Evolutionary conservation across 2,113 vertebrate species (phyloP).

Genomic region (Mastomys natalensis): DNA sequence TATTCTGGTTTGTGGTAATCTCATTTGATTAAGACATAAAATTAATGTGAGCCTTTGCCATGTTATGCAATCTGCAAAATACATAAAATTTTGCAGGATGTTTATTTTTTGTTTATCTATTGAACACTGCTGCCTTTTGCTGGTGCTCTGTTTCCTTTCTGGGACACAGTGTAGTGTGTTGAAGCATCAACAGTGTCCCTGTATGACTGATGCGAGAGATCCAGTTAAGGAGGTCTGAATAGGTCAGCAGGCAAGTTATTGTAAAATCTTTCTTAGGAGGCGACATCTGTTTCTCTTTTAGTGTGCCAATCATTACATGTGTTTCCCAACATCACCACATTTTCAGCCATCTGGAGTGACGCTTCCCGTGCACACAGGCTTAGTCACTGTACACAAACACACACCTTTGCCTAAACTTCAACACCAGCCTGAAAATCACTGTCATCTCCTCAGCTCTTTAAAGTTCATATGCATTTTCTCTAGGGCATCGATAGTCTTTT

Average conservation of each 20-base stretch:
- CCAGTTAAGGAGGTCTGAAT: not conserved
- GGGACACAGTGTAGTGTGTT: not conserved
- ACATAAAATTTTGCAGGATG: not conserved
- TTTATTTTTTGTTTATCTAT: not conserved
- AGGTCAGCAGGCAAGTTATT: constrained; percentile 39
- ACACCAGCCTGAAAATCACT: not conserved
- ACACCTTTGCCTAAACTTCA: constrained; percentile 38
- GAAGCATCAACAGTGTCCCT: not conserved
- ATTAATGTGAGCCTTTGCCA: not conserved
- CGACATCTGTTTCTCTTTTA: constrained; percentile 63
- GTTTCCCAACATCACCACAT: constrained; percentile 32
- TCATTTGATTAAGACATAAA: not conserved
- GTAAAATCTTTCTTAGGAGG: constrained; percentile 39
- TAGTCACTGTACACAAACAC: constrained; percentile 34
- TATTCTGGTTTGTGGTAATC: not conserved
- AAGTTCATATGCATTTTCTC: not conserved
- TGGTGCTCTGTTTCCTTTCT: not conserved
- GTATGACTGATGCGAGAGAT: not conserved
- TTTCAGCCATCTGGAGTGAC: constrained; percentile 33
- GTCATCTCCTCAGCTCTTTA: not conserved
- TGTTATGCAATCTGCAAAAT: not conserved
- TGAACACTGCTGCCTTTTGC: not conserved
- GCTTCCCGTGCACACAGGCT: not conserved
- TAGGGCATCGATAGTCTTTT: not conserved
- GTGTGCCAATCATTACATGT: constrained; percentile 2